Base-by-base conservation (phyloP, 2,113 vertebrate genomes). In the Emydura subglobosa region DNA sequence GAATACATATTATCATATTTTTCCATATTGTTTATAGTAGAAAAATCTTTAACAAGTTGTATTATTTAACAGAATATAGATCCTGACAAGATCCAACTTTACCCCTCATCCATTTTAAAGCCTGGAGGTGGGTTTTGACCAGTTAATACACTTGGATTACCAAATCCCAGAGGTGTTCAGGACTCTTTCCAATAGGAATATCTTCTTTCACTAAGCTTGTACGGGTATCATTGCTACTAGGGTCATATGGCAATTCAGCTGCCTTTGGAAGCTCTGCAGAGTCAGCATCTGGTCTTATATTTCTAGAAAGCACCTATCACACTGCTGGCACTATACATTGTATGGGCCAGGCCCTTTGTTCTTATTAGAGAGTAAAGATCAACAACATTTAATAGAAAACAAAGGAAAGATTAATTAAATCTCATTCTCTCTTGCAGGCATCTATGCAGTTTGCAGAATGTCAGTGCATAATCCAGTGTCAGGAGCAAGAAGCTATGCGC, bases 371-470 rank as follows among this genome's bases (percentile, higher is more conserved):
- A 42, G 49, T 29, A 50, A 53, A 17, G 7, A 65, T 3, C 1
- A 1, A 4, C 11, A 27, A 27, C 7, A 27, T 61, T 17, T 3
- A 54, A 29, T 72, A 59, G 44, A 10, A 27, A 54, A 10, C 1
- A 2, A 65, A 22, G 13, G n/a, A 47, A 76, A 9, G 25, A 34
- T 4, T 68, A 24, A 53, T 12, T 9, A 0, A 1, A 27, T 21
- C 3, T 51, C 19, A 1, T 68, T 57, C 85, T 78, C 39, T 59
- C n/a, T 96, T 90, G 34, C 97, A 99, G 99, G 98, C 99, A 86
- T 98, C 98, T 24, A 95, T 98, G 97, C 98, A 98, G 89, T 98
- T 99, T 97, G 97, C 98, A 83, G 98, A 99, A 96, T 99, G 99
- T 94, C 99, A 99, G 95, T 98, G 98, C 89, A 98, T 98, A 88